phyloP scores from a whole-genome alignment of 2,888 invertebrate species.

The Andrena trimmerana region DNA sequence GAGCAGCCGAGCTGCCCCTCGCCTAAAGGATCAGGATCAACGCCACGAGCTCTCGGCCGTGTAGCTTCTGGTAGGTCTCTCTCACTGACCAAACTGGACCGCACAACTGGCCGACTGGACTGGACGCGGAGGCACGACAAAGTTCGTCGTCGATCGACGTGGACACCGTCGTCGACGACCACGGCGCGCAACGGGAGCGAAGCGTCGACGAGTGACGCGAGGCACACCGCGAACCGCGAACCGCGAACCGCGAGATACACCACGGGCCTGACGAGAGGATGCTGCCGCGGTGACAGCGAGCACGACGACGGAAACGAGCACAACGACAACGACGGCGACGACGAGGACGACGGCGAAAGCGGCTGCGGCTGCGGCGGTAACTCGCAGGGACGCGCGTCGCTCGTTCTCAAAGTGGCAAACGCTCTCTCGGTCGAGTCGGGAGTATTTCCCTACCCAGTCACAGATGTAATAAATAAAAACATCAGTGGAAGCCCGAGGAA shows the following conservation, averaged over 20 bases:
- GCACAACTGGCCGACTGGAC: constrained; percentile 10
- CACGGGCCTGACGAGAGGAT: constrained; percentile 32
- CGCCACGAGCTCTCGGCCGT: constrained; percentile 25
- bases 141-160: constrained; percentile 30
- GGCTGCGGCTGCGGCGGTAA: constrained; percentile 84
- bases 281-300: constrained; percentile 36
- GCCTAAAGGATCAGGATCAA: constrained; percentile 14
- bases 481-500: constrained; percentile 83
- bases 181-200: constrained; percentile 10
- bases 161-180: constrained; percentile 37
- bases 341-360: constrained; percentile 62
- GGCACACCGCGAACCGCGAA: constrained; percentile 9
- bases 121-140: constrained; percentile 4
- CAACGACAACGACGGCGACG: constrained; percentile 28
- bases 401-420: constrained; percentile 84
- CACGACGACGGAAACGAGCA: constrained; percentile 21
- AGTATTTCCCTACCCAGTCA: constrained; percentile 85
- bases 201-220: constrained; percentile 17
- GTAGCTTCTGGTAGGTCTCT: constrained; percentile 2
- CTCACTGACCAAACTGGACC: constrained; percentile 26
- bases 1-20: constrained; percentile 57
- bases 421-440: constrained; percentile 84
- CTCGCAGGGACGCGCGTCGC: constrained; percentile 83
- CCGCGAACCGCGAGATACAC: constrained; percentile 36
- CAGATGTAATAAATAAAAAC: constrained; percentile 86